Evolutionary conservation across 2,113 vertebrate genomes (phyloP), one percentile per base, ranked within the genome.

Genomic region (Aphyosemion australe): DNA sequence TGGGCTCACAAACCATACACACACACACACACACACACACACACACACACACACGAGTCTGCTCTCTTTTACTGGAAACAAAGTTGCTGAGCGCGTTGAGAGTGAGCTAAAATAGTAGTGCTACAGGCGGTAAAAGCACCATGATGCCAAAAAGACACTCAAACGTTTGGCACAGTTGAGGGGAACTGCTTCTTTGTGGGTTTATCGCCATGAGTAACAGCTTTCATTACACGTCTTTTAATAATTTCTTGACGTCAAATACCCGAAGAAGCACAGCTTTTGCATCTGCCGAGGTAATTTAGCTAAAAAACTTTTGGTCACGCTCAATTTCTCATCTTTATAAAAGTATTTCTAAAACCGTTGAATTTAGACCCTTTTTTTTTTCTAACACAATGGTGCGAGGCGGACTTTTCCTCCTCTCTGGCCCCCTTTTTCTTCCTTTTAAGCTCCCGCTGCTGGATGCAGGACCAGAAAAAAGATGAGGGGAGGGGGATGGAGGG

Each of bases 401-500:
- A 70, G 54, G 48, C 20, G 56, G 61, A 50, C 45, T 43, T 73
- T 64, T 73, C 51, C 53, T 79, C 50, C 53, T 63, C 61, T 46
- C 15, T 21, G 54, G 52, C 66, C 82, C 74, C 71, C 61, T 42
- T 65, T 42, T 65, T 45, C 45, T 61, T 59, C 51, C 31, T 70
- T 81, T 67, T 66, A 60, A 56, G 58, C 55, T 69, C 52, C 65
- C 43, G 12, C 57, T 80, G 70, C 43, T 84, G 55, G 54, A 81
- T 20, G 20, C 69, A 74, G 52, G 34, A 68, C 45, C 65, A 74
- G 65, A 74, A 78, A 54, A 61, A 37, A 72, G 56, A 32, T 32
- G 55, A 26, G 13, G 31, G 15, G 18, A 21, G 42, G 39, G 46
- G 73, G 16, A 56, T 12, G 14, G 16, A 16, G 20, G 39, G 31